A percentile compares a stretch with the other conserved stretches of the same genome.
Evolutionary conservation across 2,113 vertebrate genomes (phyloP).

Genomic region (Tapirus terrestris): DNA sequence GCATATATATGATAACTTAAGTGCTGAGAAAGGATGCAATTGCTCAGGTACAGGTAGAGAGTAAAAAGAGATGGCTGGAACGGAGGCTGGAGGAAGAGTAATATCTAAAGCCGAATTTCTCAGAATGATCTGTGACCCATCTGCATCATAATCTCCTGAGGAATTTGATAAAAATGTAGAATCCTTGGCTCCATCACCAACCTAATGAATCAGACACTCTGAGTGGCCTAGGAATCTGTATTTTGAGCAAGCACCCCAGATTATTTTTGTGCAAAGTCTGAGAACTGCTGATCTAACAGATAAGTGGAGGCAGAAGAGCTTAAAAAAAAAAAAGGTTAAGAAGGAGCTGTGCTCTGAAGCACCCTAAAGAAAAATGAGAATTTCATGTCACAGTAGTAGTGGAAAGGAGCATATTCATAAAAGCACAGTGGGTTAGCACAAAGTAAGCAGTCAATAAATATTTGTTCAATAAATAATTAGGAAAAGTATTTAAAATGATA

Average conservation of each 20-base stretch:
- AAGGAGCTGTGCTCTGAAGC: background rate
- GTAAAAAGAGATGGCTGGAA: background rate
- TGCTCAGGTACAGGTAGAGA: background rate
- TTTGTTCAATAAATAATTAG: background rate
- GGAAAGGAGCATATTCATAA: background rate
- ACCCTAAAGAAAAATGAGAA: background rate
- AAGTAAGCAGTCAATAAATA: background rate
- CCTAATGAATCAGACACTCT: background rate
- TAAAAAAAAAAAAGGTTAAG: background rate
- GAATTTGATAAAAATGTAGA: background rate
- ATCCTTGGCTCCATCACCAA: background rate
- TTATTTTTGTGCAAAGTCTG: conserved; percentile 21
- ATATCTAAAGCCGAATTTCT: background rate
- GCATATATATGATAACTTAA: background rate
- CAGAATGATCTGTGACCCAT: background rate
- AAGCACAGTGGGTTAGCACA: background rate
- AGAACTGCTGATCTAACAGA: background rate
- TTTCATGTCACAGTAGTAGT: background rate
- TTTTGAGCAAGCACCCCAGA: background rate
- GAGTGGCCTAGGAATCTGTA: background rate
- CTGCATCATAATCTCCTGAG: background rate
- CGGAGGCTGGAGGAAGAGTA: background rate
- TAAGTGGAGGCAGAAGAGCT: background rate
- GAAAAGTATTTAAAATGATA: background rate
- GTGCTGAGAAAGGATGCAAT: background rate